Conservation (phyloP, 2,888 invertebrate genomes). For the Macrosoma leucophasiata region DNA sequence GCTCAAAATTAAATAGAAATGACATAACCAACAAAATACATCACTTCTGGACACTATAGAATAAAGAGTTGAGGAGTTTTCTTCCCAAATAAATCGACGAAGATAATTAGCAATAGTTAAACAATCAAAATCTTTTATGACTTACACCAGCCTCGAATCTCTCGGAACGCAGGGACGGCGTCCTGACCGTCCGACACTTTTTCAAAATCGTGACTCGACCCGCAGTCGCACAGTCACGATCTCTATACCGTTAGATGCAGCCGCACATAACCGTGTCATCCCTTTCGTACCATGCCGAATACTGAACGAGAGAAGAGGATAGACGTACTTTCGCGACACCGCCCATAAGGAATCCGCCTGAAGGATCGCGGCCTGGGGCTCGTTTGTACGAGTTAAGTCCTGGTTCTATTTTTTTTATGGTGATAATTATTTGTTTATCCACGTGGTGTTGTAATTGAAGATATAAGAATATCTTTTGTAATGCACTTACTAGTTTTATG, state of each 20-base stretch:
- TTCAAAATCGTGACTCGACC: conserved; percentile 72
- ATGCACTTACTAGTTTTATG: too few relatives aligned
- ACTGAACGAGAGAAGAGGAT: conserved; percentile 38
- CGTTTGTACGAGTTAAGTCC: conserved; percentile 7
- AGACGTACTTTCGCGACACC: conserved; percentile 30
- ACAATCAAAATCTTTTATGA: conserved; percentile 20
- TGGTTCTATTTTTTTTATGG: conserved; percentile 16
- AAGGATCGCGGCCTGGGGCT: conserved; percentile 33
- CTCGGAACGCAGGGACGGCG: conserved; percentile 47
- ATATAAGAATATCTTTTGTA: too few relatives aligned
- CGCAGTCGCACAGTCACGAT: conserved; percentile 62
- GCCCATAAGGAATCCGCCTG: conserved; percentile 25
- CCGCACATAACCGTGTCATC: conserved; percentile 29
- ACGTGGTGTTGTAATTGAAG: conserved; percentile 3
- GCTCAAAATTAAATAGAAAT: too few relatives aligned
- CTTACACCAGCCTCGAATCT: conserved; percentile 38
- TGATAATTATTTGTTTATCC: conserved; percentile 14
- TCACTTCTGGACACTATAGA: too few relatives aligned
- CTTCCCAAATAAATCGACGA: too few relatives aligned
- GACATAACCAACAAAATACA: too few relatives aligned
- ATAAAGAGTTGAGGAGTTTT: too few relatives aligned
- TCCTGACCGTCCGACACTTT: conserved; percentile 63
- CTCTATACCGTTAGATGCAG: conserved; percentile 58
- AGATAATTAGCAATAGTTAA: too few relatives aligned
- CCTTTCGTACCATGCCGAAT: conserved; percentile 39